Base-by-base conservation (phyloP, 2,888 invertebrate genomes). In the Artemia sinica region DNA sequence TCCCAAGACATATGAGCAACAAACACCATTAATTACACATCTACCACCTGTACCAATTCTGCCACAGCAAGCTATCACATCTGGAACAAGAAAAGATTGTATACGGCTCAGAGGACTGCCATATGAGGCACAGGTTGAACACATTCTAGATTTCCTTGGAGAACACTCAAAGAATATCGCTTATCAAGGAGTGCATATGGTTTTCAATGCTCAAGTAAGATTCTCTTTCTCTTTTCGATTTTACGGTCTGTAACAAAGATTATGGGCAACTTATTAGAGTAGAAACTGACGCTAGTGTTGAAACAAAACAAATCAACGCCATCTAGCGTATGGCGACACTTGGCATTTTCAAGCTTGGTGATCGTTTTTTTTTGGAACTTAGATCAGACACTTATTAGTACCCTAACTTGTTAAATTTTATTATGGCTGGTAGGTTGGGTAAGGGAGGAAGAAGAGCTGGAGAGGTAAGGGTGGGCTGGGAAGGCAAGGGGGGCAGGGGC, bases 151-250 rank as follows among this genome's bases (percentile, higher is more conserved):
- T 73, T 98, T 98, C 79, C 83, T 98, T 73, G 98, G 95, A 69
- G 96, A 96, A 74, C 91, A 91, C 79, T 90, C 97, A 70, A 93
- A 95, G 79, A 92, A 92, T 77, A 98, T 98, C 73, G 89, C 95
- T 68, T 93, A 89, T 76, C 95, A 97, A 81, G 95, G 96, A 66
- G 97, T 98, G 8, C 98, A 98, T 78, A 96, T 98, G 96, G 96
- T 98, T 66, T 97, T 93, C 80, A 98, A 97, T 81, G 88, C 95
- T 71, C 94, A 95, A 85, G 95, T 94, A 79, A 77, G 79, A 72
- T 69, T 49, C n/a, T 3, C 58, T 71, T 71, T 14, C 18, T 66
- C 11, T 14, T 11, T 68, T 52, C 41, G 50, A 11, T 49, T 58
- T 14, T 58, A 58, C 14, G 4, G 28, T 28, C 28, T 28, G 28